Evolutionary conservation across 2,888 invertebrate genomes (phyloP).

Genomic region (Drosophila hawaiiensis): DNA sequence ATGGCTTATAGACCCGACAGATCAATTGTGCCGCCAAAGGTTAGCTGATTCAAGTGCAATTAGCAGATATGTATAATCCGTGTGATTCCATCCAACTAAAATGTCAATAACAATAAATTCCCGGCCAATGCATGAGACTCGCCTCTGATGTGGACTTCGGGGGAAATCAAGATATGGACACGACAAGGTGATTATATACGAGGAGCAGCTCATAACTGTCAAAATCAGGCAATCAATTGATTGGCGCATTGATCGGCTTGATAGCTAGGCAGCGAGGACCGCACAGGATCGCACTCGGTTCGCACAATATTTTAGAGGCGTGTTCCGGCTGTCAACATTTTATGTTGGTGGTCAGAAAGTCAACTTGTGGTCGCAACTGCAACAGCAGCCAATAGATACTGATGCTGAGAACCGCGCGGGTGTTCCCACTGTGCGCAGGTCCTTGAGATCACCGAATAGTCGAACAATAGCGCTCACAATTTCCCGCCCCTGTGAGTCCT

Average conservation of each 20-base stretch:
- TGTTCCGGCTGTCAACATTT: conserved; percentile 85
- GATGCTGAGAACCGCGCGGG: conserved; percentile 71
- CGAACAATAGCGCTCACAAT: conserved; percentile 64
- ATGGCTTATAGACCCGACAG: conserved; percentile 30
- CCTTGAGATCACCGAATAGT: conserved; percentile 52
- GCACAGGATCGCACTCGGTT: conserved; percentile 62
- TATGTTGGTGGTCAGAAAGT: conserved; percentile 84
- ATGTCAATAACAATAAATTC: conserved; percentile 80
- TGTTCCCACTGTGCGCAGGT: conserved; percentile 65
- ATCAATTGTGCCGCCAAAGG: conserved; percentile 55
- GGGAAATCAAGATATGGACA: conserved; percentile 62
- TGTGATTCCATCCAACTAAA: conserved; percentile 73
- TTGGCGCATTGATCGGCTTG: conserved; percentile 54
- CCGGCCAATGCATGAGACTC: conserved; percentile 40
- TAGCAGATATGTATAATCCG: conserved; percentile 74
- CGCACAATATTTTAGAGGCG: conserved; percentile 84
- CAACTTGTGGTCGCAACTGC: conserved; percentile 71
- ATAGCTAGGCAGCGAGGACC: conserved; percentile 47
- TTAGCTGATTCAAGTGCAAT: conserved; percentile 49
- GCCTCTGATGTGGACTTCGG: conserved; percentile 18
- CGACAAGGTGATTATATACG: conserved; percentile 46
- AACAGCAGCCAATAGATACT: conserved; percentile 41
- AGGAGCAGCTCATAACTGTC: conserved; percentile 75
- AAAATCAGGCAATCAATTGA: conserved; percentile 70
- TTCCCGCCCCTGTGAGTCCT: conserved; percentile 46